Evolutionary conservation across 2,113 vertebrate genomes (phyloP).

Genomic region (Tylochromis polylepis): DNA sequence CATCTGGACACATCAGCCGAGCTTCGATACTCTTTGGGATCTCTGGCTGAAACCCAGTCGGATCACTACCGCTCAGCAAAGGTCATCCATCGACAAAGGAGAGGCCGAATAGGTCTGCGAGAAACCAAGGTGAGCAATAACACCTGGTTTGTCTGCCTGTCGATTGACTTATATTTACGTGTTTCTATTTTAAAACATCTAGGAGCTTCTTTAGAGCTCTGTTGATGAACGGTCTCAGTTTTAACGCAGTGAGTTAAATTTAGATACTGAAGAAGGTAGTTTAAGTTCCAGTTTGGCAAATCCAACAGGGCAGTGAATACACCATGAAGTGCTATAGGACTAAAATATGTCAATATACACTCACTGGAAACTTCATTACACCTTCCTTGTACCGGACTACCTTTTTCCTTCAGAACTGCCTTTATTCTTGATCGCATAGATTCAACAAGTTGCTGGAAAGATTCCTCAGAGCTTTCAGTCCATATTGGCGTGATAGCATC

Average conservation of each 20-base stretch:
- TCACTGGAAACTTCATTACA: background rate
- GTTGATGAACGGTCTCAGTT: background rate
- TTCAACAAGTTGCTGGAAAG: background rate
- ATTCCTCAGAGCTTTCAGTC: background rate
- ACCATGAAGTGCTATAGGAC: background rate
- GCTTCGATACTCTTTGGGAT: conserved; percentile 88
- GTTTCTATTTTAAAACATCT: background rate
- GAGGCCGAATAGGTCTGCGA: conserved; percentile 85
- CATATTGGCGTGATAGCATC: too few relatives aligned
- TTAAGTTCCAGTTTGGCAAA: background rate
- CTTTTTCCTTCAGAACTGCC: background rate
- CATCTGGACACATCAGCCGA: conserved; percentile 90
- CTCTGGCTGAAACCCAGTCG: conserved; percentile 89
- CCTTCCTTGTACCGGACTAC: background rate
- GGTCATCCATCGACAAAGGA: conserved; percentile 86
- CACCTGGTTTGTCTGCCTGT: background rate
- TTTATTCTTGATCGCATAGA: background rate
- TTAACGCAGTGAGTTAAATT: background rate
- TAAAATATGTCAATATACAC: background rate
- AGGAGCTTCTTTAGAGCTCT: background rate
- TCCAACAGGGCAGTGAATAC: background rate
- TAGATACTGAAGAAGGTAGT: background rate
- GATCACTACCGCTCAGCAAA: conserved; percentile 93
- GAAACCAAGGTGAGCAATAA: conserved; percentile 83
- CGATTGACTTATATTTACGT: background rate